Conservation (phyloP, 2,888 invertebrate species). For the Thereva unica region DNA sequence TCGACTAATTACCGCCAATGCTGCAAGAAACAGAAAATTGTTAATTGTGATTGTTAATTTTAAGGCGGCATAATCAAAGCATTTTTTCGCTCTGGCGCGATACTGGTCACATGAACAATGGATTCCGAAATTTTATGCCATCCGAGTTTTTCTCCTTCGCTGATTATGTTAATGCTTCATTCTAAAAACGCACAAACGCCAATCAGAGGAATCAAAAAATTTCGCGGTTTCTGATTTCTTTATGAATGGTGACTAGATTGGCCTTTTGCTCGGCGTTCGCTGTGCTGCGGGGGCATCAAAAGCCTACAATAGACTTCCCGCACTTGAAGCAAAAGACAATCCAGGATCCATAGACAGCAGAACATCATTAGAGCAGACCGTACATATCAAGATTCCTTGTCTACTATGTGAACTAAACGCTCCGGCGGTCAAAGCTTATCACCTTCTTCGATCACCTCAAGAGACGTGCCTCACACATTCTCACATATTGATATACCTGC, state of each 20-base stretch:
- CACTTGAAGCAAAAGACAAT: too few relatives aligned
- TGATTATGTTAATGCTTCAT: constrained; percentile 32
- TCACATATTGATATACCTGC: background rate
- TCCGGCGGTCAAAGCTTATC: constrained; percentile 33
- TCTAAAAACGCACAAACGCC: constrained; percentile 31
- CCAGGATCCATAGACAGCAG: too few relatives aligned
- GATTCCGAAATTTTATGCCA: background rate
- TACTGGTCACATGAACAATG: constrained; percentile 1
- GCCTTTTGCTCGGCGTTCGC: background rate
- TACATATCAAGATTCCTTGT: background rate
- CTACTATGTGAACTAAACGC: constrained; percentile 28
- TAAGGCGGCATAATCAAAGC: constrained; percentile 25
- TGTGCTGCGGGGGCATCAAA: constrained; percentile 6
- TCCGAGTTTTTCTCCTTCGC: constrained; percentile 26
- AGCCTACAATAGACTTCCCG: constrained; percentile 6
- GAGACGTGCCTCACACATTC: constrained; percentile 5
- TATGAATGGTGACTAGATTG: constrained; percentile 15
- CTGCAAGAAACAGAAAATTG: background rate
- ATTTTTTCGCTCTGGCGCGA: background rate
- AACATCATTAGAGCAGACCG: constrained; percentile 9
- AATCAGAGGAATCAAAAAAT: constrained; percentile 33
- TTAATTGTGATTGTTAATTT: background rate
- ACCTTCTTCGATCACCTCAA: constrained; percentile 11
- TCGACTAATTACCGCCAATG: constrained; percentile 18
- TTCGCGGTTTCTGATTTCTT: constrained; percentile 13